Evolutionary conservation across 2,888 invertebrate species (phyloP).

Genomic region (Parascotia fuliginaria): DNA sequence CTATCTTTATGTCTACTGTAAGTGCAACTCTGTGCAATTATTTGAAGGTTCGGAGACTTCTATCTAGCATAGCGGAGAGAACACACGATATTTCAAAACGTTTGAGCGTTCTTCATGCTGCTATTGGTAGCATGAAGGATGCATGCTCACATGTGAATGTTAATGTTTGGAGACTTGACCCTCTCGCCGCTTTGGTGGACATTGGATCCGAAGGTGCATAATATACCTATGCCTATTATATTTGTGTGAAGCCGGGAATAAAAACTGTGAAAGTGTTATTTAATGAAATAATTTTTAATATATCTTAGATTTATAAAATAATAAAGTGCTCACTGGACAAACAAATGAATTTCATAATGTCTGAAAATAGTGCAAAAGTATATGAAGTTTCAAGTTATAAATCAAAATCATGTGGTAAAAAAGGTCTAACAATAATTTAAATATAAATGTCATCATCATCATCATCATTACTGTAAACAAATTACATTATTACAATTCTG

Average conservation of each 20-base stretch:
- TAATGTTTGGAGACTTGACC: background rate
- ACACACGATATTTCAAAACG: background rate
- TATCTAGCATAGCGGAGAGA: background rate
- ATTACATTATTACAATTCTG: background rate
- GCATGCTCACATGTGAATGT: background rate
- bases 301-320: slow-evolving; percentile 5
- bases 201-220: background rate
- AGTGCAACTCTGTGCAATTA: slow-evolving; percentile 12
- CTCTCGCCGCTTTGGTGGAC: background rate
- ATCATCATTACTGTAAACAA: background rate
- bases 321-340: slow-evolving; percentile 10
- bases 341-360: slow-evolving; percentile 11
- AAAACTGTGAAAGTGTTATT: slow-evolving; percentile 11
- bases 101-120: background rate
- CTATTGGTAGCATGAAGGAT: too few relatives aligned
- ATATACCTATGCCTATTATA: slow-evolving; percentile 9
- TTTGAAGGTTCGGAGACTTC: background rate
- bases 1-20: background rate
- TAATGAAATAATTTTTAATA: slow-evolving; percentile 14
- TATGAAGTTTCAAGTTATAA: slow-evolving; percentile 4
- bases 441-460: background rate
- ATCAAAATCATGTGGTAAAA: slow-evolving; percentile 16
- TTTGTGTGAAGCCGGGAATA: slow-evolving; percentile 11
- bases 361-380: background rate
- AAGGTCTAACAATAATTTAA: background rate